Percentiles rank a stretch among this genome's conserved stretches.
Conservation (phyloP, 2,888 invertebrate species). For the Trichogramma dendrolimi region DNA sequence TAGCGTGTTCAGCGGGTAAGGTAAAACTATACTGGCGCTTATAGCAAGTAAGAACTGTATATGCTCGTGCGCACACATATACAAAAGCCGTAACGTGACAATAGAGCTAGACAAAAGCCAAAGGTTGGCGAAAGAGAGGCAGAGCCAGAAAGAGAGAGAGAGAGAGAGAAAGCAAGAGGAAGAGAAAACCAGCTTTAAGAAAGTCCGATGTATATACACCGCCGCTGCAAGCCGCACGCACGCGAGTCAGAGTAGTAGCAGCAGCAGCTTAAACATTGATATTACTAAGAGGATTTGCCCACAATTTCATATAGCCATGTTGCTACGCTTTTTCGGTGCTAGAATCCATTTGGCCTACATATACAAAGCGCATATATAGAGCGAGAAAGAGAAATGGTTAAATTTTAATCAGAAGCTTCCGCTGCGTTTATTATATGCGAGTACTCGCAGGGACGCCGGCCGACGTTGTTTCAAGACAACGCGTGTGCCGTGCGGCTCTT, state of each 20-base stretch:
- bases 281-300: slow-evolving; percentile 22
- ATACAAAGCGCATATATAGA: no score
- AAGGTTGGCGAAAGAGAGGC: not conserved
- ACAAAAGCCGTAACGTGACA: slow-evolving; percentile 13
- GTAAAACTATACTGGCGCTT: slow-evolving; percentile 1
- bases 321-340: slow-evolving; percentile 3
- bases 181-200: not conserved
- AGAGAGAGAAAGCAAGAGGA: not conserved
- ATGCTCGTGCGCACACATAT: not conserved
- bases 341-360: not conserved
- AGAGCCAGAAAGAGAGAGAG: slow-evolving; percentile 1
- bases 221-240: slow-evolving; percentile 20
- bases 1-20: not conserved
- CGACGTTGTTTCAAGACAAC: no score
- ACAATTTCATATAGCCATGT: slow-evolving; percentile 10
- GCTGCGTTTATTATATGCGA: not conserved
- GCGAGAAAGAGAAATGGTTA: not conserved
- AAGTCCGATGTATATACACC: not conserved
- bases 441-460: not conserved
- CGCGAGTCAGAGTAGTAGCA: not conserved
- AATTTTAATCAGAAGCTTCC: slow-evolving; percentile 10
- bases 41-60: slow-evolving; percentile 18
- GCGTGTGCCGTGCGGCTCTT: no score
- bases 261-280: slow-evolving; percentile 19
- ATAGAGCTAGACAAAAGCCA: slow-evolving; percentile 22